A percentile compares a stretch with the other conserved stretches of the same genome.
Evolutionary conservation across 2,113 vertebrate genomes (phyloP).

Genomic region (Tauraco erythrolophus): DNA sequence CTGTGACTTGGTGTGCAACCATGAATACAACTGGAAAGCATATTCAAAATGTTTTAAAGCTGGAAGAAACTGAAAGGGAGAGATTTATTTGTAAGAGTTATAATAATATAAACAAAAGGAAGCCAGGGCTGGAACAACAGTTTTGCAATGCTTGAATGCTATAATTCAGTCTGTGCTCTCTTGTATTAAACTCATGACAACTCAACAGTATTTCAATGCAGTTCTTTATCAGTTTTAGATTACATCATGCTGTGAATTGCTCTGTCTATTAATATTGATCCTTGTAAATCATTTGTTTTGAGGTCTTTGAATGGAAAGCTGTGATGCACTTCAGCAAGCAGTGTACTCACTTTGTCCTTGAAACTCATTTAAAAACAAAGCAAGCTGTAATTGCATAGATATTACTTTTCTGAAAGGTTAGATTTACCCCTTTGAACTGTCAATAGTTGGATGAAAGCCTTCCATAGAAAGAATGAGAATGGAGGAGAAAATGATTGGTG

Average conservation of each 20-base stretch:
- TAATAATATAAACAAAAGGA: background rate
- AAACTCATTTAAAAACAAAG: conserved; percentile 27
- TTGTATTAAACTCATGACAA: conserved; percentile 4
- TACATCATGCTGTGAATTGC: conserved; percentile 26
- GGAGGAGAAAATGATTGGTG: background rate
- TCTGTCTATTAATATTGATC: conserved; percentile 43
- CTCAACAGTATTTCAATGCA: background rate
- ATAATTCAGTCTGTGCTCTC: background rate
- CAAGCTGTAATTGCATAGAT: background rate
- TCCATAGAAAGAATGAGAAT: background rate
- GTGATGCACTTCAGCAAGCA: background rate
- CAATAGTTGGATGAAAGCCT: background rate
- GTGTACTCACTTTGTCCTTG: conserved; percentile 16
- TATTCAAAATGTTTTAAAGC: background rate
- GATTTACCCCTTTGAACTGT: background rate
- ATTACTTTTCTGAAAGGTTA: background rate
- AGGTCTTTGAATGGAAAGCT: conserved; percentile 27
- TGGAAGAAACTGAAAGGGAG: background rate
- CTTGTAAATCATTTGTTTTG: conserved; percentile 34
- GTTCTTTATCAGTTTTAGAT: conserved; percentile 30
- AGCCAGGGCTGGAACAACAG: background rate
- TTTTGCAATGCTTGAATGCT: background rate
- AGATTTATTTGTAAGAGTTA: background rate
- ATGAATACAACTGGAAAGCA: background rate
- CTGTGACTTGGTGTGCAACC: background rate